These are phyloP conservation scores for Melitaea athalia DNA, from an alignment of 2,888 invertebrate species.

Conservation along the genomic window DNA sequence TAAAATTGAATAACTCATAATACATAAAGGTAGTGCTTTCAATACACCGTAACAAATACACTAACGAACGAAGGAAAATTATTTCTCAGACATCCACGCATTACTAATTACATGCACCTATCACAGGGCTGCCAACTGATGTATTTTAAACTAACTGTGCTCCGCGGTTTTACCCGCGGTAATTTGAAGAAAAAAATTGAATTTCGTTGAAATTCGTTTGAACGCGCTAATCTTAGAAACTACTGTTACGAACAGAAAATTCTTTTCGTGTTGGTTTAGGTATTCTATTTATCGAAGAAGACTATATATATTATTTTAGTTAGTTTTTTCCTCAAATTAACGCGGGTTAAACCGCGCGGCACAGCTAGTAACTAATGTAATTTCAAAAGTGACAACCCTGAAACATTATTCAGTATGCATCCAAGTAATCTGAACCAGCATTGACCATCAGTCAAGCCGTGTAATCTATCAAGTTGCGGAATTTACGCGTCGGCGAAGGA, in stretches of 20 bases:
- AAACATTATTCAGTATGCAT: conserved; percentile 2
- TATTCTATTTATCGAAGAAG: too few relatives aligned
- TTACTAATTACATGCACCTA: conserved; percentile 38
- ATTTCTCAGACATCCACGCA: conserved; percentile 33
- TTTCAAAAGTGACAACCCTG: neutral
- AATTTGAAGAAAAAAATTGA: too few relatives aligned
- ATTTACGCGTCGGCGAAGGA: conserved; percentile 39
- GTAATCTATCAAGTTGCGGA: conserved; percentile 40
- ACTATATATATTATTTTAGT: too few relatives aligned
- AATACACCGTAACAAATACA: conserved; percentile 33
- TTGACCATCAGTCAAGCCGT: conserved; percentile 35
- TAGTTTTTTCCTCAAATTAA: too few relatives aligned
- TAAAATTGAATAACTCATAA: conserved; percentile 4
- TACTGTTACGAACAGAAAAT: too few relatives aligned
- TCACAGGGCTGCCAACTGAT: conserved; percentile 20
- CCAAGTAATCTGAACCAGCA: conserved; percentile 14
- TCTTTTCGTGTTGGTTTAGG: too few relatives aligned
- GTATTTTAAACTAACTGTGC: neutral
- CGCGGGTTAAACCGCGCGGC: too few relatives aligned
- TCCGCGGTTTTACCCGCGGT: too few relatives aligned
- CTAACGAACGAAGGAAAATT: conserved; percentile 35
- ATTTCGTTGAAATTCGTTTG: too few relatives aligned
- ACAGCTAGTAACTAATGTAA: neutral
- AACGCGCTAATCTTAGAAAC: too few relatives aligned
- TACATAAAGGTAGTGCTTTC: conserved; percentile 26